Percentiles rank a stretch among this genome's conserved stretches.
phyloP scores from a whole-genome alignment of 1,140 invertebrate genomes.

The Atopsyche davidsoni region DNA sequence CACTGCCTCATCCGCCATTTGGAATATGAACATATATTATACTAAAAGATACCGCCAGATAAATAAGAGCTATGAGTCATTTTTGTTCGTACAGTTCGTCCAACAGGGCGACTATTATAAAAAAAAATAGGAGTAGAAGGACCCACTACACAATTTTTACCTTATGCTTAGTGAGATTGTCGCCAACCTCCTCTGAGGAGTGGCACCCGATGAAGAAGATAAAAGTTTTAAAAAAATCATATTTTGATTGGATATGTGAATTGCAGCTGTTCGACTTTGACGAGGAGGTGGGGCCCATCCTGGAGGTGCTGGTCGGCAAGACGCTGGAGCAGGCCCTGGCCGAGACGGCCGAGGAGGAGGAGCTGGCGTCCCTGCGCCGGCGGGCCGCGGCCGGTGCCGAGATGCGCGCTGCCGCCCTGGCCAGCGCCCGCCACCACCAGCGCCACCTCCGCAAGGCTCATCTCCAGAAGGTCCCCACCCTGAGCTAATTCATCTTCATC shows the following conservation, averaged over 20 bases:
- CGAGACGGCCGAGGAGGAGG: slow-evolving; percentile 76
- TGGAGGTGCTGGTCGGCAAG: slow-evolving; percentile 82
- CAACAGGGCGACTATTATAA: too few relatives aligned
- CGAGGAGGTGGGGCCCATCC: slow-evolving; percentile 76
- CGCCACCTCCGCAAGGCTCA: slow-evolving; percentile 41
- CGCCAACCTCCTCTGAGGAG: too few relatives aligned
- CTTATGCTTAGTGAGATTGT: too few relatives aligned
- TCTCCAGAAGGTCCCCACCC: slow-evolving; percentile 56
- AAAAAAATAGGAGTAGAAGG: too few relatives aligned
- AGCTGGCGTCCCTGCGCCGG: slow-evolving; percentile 62
- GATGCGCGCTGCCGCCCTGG: slow-evolving; percentile 69
- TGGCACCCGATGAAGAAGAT: too few relatives aligned
- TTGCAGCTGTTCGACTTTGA: slow-evolving; percentile 78
- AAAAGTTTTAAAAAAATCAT: too few relatives aligned
- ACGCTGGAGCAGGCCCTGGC: slow-evolving; percentile 80
- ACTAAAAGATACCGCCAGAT: too few relatives aligned
- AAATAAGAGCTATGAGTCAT: too few relatives aligned
- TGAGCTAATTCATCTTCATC: too few relatives aligned
- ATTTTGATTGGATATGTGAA: too few relatives aligned
- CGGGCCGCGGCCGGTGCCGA: slow-evolving; percentile 74
- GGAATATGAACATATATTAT: slow-evolving; percentile 11
- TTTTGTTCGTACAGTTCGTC: too few relatives aligned
- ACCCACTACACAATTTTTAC: too few relatives aligned
- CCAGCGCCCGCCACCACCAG: slow-evolving; percentile 58
- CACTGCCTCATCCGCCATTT: slow-evolving; percentile 23